phyloP scores from a whole-genome alignment of 2,797 vertebrate genomes.

The Malurus leucopterus region DNA sequence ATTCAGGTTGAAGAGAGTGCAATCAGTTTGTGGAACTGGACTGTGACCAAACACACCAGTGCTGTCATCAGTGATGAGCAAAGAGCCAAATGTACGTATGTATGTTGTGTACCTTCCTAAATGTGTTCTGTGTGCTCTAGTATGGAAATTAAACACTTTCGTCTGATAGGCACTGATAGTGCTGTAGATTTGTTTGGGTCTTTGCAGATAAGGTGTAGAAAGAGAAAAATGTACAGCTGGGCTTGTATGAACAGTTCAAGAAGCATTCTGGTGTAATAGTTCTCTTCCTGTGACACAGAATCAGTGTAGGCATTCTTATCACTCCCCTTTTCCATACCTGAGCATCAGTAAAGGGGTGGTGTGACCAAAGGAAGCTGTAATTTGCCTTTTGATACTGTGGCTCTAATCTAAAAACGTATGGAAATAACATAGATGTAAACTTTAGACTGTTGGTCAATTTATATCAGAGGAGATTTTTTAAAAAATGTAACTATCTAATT shows the following conservation, averaged over 20 bases:
- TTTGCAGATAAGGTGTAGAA: not conserved
- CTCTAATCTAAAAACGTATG: not conserved
- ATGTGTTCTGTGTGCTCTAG: not conserved
- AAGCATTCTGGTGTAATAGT: not conserved
- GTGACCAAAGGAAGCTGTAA: not conserved
- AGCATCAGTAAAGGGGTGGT: not conserved
- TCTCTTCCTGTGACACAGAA: not conserved
- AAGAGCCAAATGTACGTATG: conserved; percentile 83
- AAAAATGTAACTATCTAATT: not conserved
- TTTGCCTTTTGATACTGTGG: not conserved
- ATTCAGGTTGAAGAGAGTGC: conserved; percentile 83
- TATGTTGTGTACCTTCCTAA: not conserved
- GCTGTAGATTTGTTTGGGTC: not conserved
- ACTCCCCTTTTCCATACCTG: not conserved
- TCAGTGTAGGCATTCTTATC: not conserved
- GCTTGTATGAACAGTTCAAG: not conserved
- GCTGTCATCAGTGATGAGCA: conserved; percentile 74
- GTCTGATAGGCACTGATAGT: not conserved
- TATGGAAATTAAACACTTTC: not conserved
- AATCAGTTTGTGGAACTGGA: conserved; percentile 92
- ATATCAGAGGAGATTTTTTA: not conserved
- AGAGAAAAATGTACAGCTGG: not conserved
- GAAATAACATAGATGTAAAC: not conserved
- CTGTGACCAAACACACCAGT: conserved; percentile 74
- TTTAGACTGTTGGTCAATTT: not conserved